A percentile compares a stretch with the other conserved stretches of the same genome.
phyloP scores from a whole-genome alignment of 2,888 invertebrate genomes.

The Stictocephala bisonia region DNA sequence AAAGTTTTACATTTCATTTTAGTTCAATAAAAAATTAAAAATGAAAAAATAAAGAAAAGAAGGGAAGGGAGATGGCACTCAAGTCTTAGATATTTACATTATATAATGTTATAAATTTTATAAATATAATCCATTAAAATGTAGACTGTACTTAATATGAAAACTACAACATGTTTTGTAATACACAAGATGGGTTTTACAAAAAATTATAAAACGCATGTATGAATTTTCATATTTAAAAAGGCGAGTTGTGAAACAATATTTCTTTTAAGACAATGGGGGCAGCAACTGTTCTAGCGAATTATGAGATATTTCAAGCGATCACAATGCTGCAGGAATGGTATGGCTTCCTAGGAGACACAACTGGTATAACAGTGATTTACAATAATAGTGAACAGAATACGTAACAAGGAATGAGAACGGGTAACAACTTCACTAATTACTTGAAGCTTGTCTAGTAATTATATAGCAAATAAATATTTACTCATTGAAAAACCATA shows the following conservation, averaged over 20 bases:
- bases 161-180: constrained; percentile 42
- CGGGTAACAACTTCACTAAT: too few species aligned
- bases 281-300: too few species aligned
- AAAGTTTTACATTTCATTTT: constrained; percentile 54
- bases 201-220: constrained; percentile 34
- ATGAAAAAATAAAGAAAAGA: constrained; percentile 55
- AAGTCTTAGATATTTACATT: constrained; percentile 54
- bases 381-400: too few species aligned
- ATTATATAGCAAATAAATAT: too few species aligned
- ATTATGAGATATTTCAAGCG: too few species aligned
- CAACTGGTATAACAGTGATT: too few species aligned
- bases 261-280: too few species aligned
- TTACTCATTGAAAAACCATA: too few species aligned
- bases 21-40: constrained; percentile 51
- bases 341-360: too few species aligned
- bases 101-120: constrained; percentile 47
- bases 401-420: too few species aligned
- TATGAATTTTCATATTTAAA: constrained; percentile 15
- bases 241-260: constrained; percentile 29
- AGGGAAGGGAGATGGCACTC: constrained; percentile 54
- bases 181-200: constrained; percentile 40
- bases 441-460: too few species aligned
- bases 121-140: constrained; percentile 47
- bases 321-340: background rate
- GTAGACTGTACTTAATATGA: constrained; percentile 42